These are phyloP conservation scores for Sceloporus undulatus DNA, from an alignment of 2,113 vertebrate species.

Conservation along the genomic window DNA sequence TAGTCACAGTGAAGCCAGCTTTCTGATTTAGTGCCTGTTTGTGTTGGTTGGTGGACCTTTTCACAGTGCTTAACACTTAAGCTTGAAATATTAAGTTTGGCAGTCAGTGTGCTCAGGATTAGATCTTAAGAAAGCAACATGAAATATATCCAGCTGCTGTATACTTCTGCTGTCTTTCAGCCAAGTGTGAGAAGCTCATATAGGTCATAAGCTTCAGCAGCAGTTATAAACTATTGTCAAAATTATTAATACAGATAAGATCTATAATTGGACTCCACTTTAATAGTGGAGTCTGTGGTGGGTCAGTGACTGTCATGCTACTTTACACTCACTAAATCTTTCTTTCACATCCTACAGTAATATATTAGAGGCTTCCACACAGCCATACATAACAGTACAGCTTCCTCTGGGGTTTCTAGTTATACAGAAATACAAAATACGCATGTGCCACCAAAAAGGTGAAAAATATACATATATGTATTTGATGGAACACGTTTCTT, in stretches of 20 bases:
- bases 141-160: background rate
- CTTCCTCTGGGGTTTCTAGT: background rate
- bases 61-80: constrained; percentile 17
- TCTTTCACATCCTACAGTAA: no score
- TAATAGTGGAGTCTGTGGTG: background rate
- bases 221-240: constrained; percentile 3
- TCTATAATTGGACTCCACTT: constrained; percentile 9
- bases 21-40: constrained; percentile 11
- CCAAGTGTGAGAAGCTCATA: background rate
- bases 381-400: background rate
- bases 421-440: background rate
- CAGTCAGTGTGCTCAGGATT: constrained; percentile 9
- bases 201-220: background rate
- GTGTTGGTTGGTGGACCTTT: background rate
- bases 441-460: background rate
- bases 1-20: constrained; percentile 4
- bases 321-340: background rate
- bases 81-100: constrained; percentile 5
- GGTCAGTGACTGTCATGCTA: background rate
- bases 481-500: background rate
- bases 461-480: background rate
- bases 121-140: constrained; percentile 17
- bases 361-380: background rate
- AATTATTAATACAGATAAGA: constrained; percentile 24
- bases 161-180: background rate